Evolutionary conservation across 2,797 vertebrate species (phyloP).

Genomic region (Melanotaenia parkinsoni): DNA sequence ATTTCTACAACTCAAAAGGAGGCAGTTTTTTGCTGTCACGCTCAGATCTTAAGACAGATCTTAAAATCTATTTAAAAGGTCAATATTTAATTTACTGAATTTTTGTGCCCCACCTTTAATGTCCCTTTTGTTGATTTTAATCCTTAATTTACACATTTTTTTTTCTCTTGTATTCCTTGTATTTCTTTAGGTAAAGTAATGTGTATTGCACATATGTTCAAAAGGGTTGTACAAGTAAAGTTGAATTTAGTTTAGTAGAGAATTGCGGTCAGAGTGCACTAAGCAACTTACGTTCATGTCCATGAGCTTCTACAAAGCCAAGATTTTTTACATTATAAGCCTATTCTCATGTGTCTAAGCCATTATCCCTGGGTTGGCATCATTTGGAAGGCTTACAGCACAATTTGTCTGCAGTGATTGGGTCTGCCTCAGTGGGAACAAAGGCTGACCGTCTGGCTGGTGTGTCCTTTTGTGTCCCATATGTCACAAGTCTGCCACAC

Average conservation of each 20-base stretch:
- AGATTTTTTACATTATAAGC: constrained; percentile 61
- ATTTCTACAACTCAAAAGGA: no score
- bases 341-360: constrained; percentile 70
- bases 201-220: no score
- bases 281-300: constrained; percentile 43
- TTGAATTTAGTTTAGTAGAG: no score
- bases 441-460: constrained; percentile 69
- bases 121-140: no score
- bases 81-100: no score
- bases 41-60: no score
- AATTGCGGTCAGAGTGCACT: constrained; percentile 31
- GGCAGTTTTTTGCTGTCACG: no score
- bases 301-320: constrained; percentile 29
- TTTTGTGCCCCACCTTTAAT: no score
- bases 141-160: not conserved
- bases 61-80: no score
- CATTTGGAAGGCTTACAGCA: constrained; percentile 68
- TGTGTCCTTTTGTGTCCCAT: constrained; percentile 83
- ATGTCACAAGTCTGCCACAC: constrained; percentile 79
- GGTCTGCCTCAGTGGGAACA: constrained; percentile 76
- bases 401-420: constrained; percentile 81
- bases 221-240: no score
- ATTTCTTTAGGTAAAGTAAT: no score
- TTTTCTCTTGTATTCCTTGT: not conserved
- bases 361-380: constrained; percentile 65